A percentile compares a stretch with the other conserved stretches of the same genome.
These are phyloP conservation scores for Nephrotoma appendiculata DNA, from an alignment of 2,888 invertebrate genomes.

Conservation along the genomic window DNA sequence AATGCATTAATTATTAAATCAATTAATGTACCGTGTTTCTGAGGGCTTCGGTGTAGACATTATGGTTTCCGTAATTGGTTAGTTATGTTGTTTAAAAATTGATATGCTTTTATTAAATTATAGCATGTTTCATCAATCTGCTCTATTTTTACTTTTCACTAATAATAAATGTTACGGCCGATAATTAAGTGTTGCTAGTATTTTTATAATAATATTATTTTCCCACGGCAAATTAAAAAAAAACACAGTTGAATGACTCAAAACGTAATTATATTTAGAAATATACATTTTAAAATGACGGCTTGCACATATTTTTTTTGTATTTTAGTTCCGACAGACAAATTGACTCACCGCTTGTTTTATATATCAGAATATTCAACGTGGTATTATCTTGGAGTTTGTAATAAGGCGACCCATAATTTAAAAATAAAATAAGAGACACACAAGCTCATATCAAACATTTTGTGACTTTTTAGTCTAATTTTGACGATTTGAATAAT, in stretches of 20 bases:
- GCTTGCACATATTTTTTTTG: too few relatives aligned
- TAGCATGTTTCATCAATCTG: not conserved
- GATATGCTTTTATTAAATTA: not conserved
- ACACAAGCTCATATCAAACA: too few relatives aligned
- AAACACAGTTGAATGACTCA: not conserved
- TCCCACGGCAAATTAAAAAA: not conserved
- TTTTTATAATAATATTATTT: not conserved
- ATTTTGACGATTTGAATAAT: too few relatives aligned
- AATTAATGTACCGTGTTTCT: not conserved
- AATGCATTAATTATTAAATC: not conserved
- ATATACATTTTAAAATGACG: too few relatives aligned
- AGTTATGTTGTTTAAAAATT: not conserved
- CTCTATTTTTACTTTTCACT: not conserved
- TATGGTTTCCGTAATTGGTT: not conserved
- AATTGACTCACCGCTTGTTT: too few relatives aligned
- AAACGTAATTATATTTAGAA: not conserved
- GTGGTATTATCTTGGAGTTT: too few relatives aligned
- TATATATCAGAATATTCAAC: too few relatives aligned
- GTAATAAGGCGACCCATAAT: too few relatives aligned
- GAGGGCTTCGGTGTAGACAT: not conserved
- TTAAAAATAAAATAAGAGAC: too few relatives aligned
- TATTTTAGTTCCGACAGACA: too few relatives aligned
- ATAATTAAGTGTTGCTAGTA: not conserved
- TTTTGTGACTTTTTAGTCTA: too few relatives aligned
- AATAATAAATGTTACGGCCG: not conserved